Conservation (phyloP, 1,140 invertebrate genomes). For the Metaphire vulgaris region DNA sequence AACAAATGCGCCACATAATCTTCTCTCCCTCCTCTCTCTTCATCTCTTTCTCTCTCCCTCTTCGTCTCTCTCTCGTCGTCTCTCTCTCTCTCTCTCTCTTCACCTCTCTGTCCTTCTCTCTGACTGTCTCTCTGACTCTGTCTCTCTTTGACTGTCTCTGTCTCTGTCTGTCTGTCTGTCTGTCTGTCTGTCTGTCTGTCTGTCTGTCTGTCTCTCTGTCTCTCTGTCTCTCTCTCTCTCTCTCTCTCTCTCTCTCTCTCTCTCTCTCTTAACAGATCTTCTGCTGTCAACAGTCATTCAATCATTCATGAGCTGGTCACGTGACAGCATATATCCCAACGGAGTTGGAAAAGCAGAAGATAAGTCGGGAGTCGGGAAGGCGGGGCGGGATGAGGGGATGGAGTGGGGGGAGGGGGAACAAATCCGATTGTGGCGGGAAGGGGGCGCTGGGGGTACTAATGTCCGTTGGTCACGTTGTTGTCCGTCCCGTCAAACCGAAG, state of each 20-base stretch:
- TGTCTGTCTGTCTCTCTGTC: background rate
- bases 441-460: too few species aligned
- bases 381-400: too few species aligned
- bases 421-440: too few species aligned
- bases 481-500: too few species aligned
- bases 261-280: background rate
- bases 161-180: background rate
- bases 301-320: background rate
- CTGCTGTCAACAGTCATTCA: background rate
- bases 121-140: background rate
- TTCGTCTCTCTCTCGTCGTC: background rate
- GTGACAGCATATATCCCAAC: background rate
- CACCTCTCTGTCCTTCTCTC: background rate
- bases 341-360: too few species aligned
- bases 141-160: background rate
- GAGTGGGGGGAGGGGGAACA: too few species aligned
- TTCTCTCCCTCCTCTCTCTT: background rate
- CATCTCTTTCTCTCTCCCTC: background rate
- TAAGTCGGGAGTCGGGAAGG: too few species aligned
- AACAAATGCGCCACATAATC: background rate
- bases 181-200: background rate
- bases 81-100: background rate
- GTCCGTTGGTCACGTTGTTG: too few species aligned
- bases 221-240: background rate
- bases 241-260: background rate